phyloP scores from a whole-genome alignment of 2,113 vertebrate species.

The Origma solitaria region DNA sequence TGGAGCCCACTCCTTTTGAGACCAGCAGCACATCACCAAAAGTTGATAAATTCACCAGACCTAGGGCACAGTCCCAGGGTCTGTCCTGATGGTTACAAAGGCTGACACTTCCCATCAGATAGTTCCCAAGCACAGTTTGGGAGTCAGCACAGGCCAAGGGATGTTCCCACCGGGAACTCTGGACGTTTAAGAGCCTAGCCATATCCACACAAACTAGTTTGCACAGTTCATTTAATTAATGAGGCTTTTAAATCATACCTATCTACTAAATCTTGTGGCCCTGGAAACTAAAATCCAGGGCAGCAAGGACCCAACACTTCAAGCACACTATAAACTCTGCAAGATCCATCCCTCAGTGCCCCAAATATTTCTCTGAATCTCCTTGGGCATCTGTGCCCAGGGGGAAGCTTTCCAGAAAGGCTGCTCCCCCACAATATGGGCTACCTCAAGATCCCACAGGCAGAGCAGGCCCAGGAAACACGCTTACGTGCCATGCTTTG shows the following conservation, averaged over 20 bases:
- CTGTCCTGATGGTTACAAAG: background rate
- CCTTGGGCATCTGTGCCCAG: background rate
- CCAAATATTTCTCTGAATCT: background rate
- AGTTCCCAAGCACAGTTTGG: background rate
- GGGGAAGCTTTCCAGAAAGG: background rate
- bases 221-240: background rate
- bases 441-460: background rate
- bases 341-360: background rate
- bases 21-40: background rate
- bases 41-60: background rate
- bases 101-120: background rate
- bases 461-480: background rate
- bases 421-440: background rate
- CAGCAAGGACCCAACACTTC: background rate
- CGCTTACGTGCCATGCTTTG: background rate
- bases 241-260: background rate
- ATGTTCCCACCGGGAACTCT: background rate
- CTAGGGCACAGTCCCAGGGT: background rate
- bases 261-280: background rate
- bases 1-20: background rate
- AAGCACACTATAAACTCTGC: background rate
- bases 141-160: background rate
- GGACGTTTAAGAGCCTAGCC: background rate
- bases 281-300: background rate
- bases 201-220: background rate